These are phyloP conservation scores for Amblyopsis rosae DNA, from an alignment of 2,113 vertebrate genomes.

Conservation along the genomic window DNA sequence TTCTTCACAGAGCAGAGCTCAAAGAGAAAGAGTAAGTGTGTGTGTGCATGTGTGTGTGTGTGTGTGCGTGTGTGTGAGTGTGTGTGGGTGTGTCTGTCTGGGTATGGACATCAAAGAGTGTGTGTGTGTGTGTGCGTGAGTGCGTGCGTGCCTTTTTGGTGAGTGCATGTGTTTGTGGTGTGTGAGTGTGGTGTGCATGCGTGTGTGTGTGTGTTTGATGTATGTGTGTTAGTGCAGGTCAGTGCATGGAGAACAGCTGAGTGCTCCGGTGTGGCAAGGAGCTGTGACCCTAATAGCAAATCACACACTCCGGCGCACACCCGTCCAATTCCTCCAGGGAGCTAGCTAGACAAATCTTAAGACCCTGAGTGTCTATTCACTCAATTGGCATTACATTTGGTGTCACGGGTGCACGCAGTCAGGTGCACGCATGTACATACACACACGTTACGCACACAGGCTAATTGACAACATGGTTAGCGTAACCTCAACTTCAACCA, in stretches of 20 bases:
- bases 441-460: not conserved
- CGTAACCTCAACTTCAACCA: slow-evolving; percentile 62
- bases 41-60: slow-evolving; percentile 1
- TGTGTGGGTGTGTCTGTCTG: slow-evolving; percentile 28
- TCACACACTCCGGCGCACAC: slow-evolving; percentile 69
- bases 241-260: not conserved
- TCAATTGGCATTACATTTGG: slow-evolving; percentile 10
- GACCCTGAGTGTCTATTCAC: slow-evolving; percentile 35
- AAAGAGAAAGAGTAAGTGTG: slow-evolving; percentile 9
- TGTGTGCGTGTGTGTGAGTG: slow-evolving; percentile 32
- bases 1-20: slow-evolving; percentile 6
- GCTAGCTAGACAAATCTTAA: slow-evolving; percentile 54
- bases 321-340: slow-evolving; percentile 67
- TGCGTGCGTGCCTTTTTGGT: not conserved
- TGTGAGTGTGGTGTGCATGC: not conserved
- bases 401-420: not conserved
- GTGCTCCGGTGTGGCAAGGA: slow-evolving; percentile 57
- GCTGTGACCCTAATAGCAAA: slow-evolving; percentile 73
- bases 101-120: not conserved
- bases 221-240: not conserved
- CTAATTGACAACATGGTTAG: slow-evolving; percentile 20
- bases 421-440: not conserved
- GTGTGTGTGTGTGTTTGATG: not conserved
- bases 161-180: not conserved
- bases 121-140: not conserved